Base-by-base conservation (phyloP, 1,140 invertebrate genomes). In the Radopholus similis region DNA sequence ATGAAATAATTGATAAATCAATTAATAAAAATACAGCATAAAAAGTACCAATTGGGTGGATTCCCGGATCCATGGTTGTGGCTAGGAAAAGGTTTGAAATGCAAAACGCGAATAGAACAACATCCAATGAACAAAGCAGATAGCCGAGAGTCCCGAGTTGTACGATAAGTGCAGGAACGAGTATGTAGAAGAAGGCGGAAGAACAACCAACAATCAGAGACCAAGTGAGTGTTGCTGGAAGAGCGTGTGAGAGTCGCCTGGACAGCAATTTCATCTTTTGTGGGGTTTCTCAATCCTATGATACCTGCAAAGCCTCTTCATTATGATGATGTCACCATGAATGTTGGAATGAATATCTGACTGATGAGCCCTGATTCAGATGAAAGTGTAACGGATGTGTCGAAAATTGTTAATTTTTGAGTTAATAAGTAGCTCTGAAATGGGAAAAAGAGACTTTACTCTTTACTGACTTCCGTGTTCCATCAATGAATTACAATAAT, bases 21-120 rank as follows among this genome's bases (percentile, higher is more conserved):
- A n/a, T n/a, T 18, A 53, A 21, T 44, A 4, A n/a, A 70, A 75
- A 53, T n/a, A 5, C 47, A 26, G 28, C 35, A 2, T 9, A 26
- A 32, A 35, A 47, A 49, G 35, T 87, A 96, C 93, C 93, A 90
- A 92, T 94, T 79, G 94, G 94, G 87, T 97, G 96, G 73, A 95
- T 89, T 83, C 95, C 95, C 75, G 95, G 95, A 86, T 99, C 95
- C 92, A 97, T 97, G 84, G 96, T 97, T 74, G 94, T 97, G 72
- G 95, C 94, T 83, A 97, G 86, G 74, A 92, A 91, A 85, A 98
- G 95, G 88, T 98, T 98, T 83, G 93, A 90, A 84, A 98, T 85
- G 74, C 98, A 93, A 87, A 97, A 94, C 84, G 97, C 89, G 72
- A 93, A 92, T 75, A 98, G 89, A 73, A 97, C 88, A 72, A 89